Percentiles rank a stretch among this genome's conserved stretches.
Conservation (phyloP, 2,797 vertebrate genomes). For the Petrocephalus schoutedeni region DNA sequence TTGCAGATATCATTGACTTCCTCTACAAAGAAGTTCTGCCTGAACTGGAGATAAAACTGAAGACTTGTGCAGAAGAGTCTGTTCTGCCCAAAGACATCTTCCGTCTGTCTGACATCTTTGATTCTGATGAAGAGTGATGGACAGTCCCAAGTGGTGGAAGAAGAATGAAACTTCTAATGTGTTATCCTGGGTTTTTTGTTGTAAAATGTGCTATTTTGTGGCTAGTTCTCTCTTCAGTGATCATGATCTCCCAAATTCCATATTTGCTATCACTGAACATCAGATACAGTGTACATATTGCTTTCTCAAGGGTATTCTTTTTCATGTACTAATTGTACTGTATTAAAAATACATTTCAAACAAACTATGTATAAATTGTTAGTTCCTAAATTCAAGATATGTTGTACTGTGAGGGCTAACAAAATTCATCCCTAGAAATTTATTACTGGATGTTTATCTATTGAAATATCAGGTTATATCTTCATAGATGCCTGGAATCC, state of each 20-base stretch:
- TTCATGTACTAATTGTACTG: neutral
- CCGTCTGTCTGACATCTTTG: conserved; percentile 46
- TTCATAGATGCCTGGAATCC: neutral
- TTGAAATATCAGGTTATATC: neutral
- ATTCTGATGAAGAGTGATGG: neutral
- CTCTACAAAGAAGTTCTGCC: conserved; percentile 61
- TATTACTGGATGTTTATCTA: too few species aligned
- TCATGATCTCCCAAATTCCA: neutral
- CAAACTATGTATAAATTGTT: neutral
- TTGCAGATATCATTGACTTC: conserved; percentile 69
- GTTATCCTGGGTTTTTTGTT: neutral
- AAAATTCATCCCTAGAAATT: too few species aligned
- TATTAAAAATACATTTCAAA: neutral
- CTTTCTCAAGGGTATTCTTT: neutral
- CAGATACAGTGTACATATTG: neutral
- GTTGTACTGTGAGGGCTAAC: neutral
- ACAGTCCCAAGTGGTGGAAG: neutral
- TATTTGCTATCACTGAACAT: neutral
- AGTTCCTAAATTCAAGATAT: neutral
- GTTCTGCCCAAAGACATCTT: conserved; percentile 26
- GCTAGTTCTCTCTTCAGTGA: neutral
- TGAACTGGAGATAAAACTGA: conserved; percentile 48
- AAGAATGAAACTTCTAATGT: neutral
- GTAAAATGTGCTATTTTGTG: neutral
- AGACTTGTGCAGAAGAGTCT: neutral